Evolutionary conservation across 2,888 invertebrate genomes (phyloP).

Genomic region (Meta bourneti): DNA sequence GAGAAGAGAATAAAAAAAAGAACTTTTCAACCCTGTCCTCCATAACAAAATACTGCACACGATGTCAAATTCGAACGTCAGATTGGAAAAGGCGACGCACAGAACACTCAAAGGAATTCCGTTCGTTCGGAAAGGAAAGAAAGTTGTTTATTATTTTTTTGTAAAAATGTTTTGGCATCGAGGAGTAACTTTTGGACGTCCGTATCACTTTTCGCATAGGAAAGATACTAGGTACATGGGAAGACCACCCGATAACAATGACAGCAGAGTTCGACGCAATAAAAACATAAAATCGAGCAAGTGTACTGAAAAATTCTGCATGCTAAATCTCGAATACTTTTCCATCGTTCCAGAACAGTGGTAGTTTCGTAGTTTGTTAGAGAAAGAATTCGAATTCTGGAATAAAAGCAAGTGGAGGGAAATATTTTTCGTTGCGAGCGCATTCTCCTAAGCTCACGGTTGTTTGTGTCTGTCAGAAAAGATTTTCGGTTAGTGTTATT

Average conservation of each 20-base stretch:
- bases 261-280: neutral
- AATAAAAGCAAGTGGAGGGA: neutral
- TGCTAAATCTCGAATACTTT: neutral
- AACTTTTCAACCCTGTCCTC: constrained; percentile 16
- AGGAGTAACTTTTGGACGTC: constrained; percentile 35
- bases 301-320: neutral
- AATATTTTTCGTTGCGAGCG: neutral
- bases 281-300: neutral
- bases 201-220: constrained; percentile 37
- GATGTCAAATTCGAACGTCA: constrained; percentile 52
- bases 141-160: constrained; percentile 23
- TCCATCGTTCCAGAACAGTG: neutral
- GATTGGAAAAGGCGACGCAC: neutral
- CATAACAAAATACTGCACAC: constrained; percentile 26
- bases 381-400: neutral
- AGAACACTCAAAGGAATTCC: constrained; percentile 42
- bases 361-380: neutral
- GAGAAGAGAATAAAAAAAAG: neutral
- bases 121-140: constrained; percentile 13
- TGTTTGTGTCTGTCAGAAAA: too few species aligned
- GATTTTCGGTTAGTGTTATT: neutral
- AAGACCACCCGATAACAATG: neutral
- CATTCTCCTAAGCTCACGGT: too few species aligned
- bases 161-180: constrained; percentile 15
- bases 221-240: neutral